These are phyloP conservation scores for Gobiocypris rarus DNA, from an alignment of 2,113 vertebrate species.

Conservation along the genomic window DNA sequence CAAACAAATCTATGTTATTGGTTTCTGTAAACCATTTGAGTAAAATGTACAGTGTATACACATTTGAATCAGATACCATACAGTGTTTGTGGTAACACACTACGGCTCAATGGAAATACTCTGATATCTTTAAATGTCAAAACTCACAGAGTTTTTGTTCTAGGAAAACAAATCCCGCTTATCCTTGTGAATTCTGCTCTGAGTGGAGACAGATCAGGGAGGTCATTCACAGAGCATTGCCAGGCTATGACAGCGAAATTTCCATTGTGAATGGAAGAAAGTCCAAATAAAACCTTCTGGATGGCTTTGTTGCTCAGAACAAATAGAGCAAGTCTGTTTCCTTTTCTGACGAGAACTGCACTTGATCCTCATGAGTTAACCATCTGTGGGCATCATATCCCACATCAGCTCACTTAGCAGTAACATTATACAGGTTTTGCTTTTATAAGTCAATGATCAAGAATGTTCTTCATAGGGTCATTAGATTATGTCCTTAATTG, in stretches of 20 bases:
- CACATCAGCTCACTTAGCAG: neutral
- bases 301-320: slow-evolving; percentile 31
- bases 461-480: slow-evolving; percentile 28
- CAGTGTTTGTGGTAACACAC: neutral
- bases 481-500: slow-evolving; percentile 30
- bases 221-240: slow-evolving; percentile 41
- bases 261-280: slow-evolving; percentile 49
- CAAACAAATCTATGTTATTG: neutral
- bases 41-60: neutral
- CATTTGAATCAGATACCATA: neutral
- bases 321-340: slow-evolving; percentile 36
- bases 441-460: slow-evolving; percentile 34
- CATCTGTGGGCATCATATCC: slow-evolving; percentile 12
- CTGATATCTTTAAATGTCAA: slow-evolving; percentile 17
- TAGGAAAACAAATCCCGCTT: neutral
- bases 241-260: slow-evolving; percentile 54
- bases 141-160: slow-evolving; percentile 22
- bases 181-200: slow-evolving; percentile 11
- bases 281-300: slow-evolving; percentile 40
- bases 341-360: neutral
- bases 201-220: slow-evolving; percentile 22
- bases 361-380: slow-evolving; percentile 22
- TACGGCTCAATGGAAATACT: neutral
- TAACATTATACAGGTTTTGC: slow-evolving; percentile 15
- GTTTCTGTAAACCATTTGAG: neutral